A percentile compares a stretch with the other conserved stretches of the same genome.
Evolutionary conservation across 1,140 invertebrate genomes (phyloP).

Genomic region (Phocides pigmalion): DNA sequence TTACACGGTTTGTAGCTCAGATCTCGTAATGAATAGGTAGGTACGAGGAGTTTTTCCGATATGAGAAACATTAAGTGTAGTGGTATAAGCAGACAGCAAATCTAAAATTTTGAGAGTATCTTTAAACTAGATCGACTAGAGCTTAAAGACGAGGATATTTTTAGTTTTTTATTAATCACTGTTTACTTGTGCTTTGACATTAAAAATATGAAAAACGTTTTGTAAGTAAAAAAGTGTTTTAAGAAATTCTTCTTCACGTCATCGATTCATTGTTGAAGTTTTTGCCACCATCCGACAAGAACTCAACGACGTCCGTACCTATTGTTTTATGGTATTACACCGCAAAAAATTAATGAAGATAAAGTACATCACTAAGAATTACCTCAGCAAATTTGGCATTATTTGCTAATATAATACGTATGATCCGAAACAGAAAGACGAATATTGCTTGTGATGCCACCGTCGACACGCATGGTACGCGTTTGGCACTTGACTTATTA

Average conservation of each 20-base stretch:
- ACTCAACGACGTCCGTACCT: conserved; percentile 8
- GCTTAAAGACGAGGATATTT: too few relatives aligned
- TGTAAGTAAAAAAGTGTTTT: neutral
- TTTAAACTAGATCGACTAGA: too few relatives aligned
- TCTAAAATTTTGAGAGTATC: too few relatives aligned
- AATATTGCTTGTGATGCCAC: neutral
- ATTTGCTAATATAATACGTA: conserved; percentile 17
- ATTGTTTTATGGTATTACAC: conserved; percentile 27
- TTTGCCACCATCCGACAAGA: conserved; percentile 13
- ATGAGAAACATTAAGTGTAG: conserved; percentile 26
- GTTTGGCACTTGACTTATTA: conserved; percentile 8
- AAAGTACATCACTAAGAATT: conserved; percentile 22
- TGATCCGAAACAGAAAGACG: neutral
- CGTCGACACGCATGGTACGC: conserved; percentile 18
- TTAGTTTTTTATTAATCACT: too few relatives aligned
- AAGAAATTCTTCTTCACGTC: conserved; percentile 12
- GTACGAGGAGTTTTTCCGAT: conserved; percentile 18
- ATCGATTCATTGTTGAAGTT: conserved; percentile 20
- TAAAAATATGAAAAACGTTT: too few relatives aligned
- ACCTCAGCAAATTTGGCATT: conserved; percentile 5
- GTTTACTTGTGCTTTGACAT: too few relatives aligned
- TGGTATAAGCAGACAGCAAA: too few relatives aligned
- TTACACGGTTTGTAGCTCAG: conserved; percentile 29
- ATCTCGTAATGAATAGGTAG: conserved; percentile 17
- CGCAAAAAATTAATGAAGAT: conserved; percentile 38